Evolutionary conservation across 2,113 vertebrate genomes (phyloP), one percentile per base, ranked within the genome.

Genomic region (Carassius auratus): DNA sequence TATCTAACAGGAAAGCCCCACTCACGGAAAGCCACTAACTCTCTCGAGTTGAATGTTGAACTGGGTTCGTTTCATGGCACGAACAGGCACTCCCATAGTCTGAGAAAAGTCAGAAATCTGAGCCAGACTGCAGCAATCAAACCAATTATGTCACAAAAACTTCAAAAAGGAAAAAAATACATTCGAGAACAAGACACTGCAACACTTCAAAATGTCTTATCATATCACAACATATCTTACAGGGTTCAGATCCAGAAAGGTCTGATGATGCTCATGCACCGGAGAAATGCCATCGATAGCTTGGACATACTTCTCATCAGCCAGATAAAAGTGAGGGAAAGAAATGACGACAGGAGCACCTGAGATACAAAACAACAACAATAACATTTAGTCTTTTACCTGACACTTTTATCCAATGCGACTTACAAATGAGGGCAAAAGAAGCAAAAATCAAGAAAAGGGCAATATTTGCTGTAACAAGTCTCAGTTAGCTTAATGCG

Each of bases 261-360:
- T 97, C 92, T 98, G 96, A 21, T 99, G 97, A 7, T 96, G 92
- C 2, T 95, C 91, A 73, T 96, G 95, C 5, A 94, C 91, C 7
- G 98, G 98, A 26, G 93, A 92, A 91, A 99, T 90, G 87, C 97
- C 97, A 0, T 89, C 81, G 42, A 99, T 91, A 62, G 94, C 96
- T 1, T 91, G 74, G 71, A 91, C 2, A 36, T 95, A 98, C 88
- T 93, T 95, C 1, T 91, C 76, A 6, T 97, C 98, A 2, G 94
- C 97, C 79, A 96, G 94, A 89, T 98, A 96, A 86, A 99, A 99
- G 92, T 99, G 98, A n/a, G 98, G 97, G 83, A 97, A 96, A 4
- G 98, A 99, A 9, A 97, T 91, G 23, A 99, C 92, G 50, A 99
- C 96, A 0, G 98, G 98, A 9, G 95, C 98, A 79, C 97, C 98